Base-by-base conservation (phyloP, 2,797 vertebrate species). In the Thaleichthys pacificus region DNA sequence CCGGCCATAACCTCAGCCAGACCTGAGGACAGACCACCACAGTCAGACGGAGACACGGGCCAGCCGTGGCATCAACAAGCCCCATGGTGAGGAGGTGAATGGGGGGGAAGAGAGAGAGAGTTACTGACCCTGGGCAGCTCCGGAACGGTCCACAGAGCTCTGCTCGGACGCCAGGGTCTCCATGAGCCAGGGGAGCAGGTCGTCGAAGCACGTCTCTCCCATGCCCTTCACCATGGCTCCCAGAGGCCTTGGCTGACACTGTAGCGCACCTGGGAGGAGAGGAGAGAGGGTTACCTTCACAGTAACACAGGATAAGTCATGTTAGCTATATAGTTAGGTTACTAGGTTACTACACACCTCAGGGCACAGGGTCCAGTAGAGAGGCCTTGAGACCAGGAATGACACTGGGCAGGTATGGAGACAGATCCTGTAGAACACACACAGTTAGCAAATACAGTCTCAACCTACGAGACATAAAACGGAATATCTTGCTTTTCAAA, bases 211-310 rank as follows among this genome's bases (percentile, higher is more conserved):
- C 0, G 97, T 95, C 63, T 99, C 98, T 0, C 98, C 98, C 97
- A 99, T 99, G 1, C 98, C 97, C 82, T 98, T 99, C 87, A 99
- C 98, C 97, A 99, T 99, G 82, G 98, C 97, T 1, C 98, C 98
- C 77, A 99, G 89, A n/a, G 0, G 98, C 98, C 88, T 99, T 99
- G 1, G 98, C 98, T 0, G 98, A 98, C 9, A 99, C 98, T 0
- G 97, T 98, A n/a, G 3, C 98, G 96, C 1, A 99, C 98, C 98
- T 99, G 82, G 32, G 32, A 35, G 7, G 70, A 62, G 1, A 81
- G 32, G 12, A 22, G 51, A 47, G 72, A 12, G 17, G 22, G 14
- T 32, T 19, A 22, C 19, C 15, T n/a, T 69, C 2, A 35, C 3
- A 54, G 14, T 47, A 5, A 56, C n/a, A 15, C 61, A 61, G 22